Evolutionary conservation across 1,140 invertebrate genomes (phyloP), one percentile per base, ranked within the genome.

Genomic region (Bombus vancouverensis): DNA sequence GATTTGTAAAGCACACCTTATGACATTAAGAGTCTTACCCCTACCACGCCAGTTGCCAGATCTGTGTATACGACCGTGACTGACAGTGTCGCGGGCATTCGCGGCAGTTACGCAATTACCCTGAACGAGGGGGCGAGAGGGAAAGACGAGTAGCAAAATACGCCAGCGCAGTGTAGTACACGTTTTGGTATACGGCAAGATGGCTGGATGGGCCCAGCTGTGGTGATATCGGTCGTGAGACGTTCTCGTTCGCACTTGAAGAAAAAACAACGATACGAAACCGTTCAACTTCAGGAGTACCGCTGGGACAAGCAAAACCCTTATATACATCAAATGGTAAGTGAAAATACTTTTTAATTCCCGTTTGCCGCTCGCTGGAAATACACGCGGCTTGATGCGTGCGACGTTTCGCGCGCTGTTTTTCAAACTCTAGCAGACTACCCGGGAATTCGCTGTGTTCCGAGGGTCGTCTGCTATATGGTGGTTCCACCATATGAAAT

Each of bases 191-290:
- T 39, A 85, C 74, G 68, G 72, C 81, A 91, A 91, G 82, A 91
- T 91, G 90, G 89, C 89, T 85, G 90, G 80, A 91, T 91, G 90
- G 89, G 90, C 81, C 90, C 90, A 90, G 42, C 90, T 88, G 89
- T 87, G 80, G 76, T 90, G 71, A 90, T 90, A 90, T 87, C 90
- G 72, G 90, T 83, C 65, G 87, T 91, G 18, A 90, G 90, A 85
- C 89, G 89, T 82, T 79, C 90, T n/a, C 81, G 22, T 65, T 81
- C 89, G 15, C 81, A 76, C 28, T 70, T 10, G 68, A 85, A 81
- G 39, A 90, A 87, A 74, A 90, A 90, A 57, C 81, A 42, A 66
- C 87, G 65, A 25, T 76, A 82, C 87, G 82, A 91, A 65, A 13
- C 80, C 15, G 6, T 90, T 6, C 89, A 74, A 39, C 79, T 90